Conservation (phyloP, 1,140 invertebrate species). For the Chionoecetes opilio region DNA sequence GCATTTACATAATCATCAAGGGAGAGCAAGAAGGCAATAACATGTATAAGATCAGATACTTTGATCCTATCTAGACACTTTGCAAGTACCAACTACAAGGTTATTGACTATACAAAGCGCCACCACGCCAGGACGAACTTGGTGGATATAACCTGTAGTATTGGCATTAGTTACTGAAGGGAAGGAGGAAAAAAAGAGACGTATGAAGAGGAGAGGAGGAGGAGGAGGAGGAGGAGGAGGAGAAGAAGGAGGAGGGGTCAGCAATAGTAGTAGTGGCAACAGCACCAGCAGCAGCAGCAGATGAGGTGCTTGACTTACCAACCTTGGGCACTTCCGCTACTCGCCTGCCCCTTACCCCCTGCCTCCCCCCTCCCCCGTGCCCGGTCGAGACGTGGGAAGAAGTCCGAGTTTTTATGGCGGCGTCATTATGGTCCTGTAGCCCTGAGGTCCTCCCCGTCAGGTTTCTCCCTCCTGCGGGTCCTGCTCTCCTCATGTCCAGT, state of each 20-base stretch:
- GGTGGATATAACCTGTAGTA: too few species aligned
- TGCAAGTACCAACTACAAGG: too few species aligned
- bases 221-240: not conserved
- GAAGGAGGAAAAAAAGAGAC: not conserved
- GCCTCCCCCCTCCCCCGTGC: constrained; percentile 5
- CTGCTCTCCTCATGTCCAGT: not conserved
- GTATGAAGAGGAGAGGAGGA: not conserved
- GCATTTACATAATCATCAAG: too few species aligned
- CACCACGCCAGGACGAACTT: too few species aligned
- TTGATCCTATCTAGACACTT: too few species aligned
- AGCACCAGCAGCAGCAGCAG: constrained; percentile 47
- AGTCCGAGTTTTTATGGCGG: constrained; percentile 32
- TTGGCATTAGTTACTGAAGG: too few species aligned
- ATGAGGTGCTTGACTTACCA: constrained; percentile 67
- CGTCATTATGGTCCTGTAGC: constrained; percentile 6
- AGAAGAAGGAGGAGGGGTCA: not conserved
- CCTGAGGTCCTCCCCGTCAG: constrained; percentile 17
- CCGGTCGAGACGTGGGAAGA: not conserved
- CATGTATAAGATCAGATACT: too few species aligned
- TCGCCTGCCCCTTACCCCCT: constrained; percentile 30
- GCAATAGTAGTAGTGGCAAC: not conserved
- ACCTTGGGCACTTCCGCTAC: constrained; percentile 71
- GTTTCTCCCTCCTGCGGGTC: not conserved
- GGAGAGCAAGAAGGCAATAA: too few species aligned
- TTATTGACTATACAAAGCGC: too few species aligned